Percentiles rank a stretch among this genome's conserved stretches.
phyloP scores from a whole-genome alignment of 2,797 vertebrate genomes.

The Propithecus deckenii region DNA sequence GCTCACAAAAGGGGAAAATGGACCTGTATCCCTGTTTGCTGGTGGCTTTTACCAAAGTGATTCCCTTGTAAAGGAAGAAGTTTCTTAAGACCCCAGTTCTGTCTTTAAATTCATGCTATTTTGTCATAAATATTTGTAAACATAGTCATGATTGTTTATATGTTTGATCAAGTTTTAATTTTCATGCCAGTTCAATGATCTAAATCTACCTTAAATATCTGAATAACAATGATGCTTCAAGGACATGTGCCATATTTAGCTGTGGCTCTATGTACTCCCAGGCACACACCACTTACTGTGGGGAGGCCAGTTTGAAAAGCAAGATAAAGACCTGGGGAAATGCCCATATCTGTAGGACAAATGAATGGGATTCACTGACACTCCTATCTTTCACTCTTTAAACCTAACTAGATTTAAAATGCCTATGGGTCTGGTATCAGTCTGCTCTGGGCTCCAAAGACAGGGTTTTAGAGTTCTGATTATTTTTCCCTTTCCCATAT shows the following conservation, averaged over 20 bases:
- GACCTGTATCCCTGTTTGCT: not conserved
- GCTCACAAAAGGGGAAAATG: not conserved
- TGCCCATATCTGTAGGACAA: not conserved
- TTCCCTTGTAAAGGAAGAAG: not conserved
- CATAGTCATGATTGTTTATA: not conserved
- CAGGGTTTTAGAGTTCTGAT: not conserved
- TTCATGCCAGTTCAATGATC: not conserved
- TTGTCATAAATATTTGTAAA: not conserved
- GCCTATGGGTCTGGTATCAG: not conserved
- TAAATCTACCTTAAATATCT: not conserved
- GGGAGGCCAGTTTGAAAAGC: not conserved
- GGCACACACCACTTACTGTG: not conserved
- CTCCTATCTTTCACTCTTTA: not conserved
- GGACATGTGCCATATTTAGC: not conserved
- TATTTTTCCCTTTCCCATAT: not conserved
- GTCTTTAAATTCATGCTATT: not conserved
- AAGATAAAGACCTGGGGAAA: not conserved
- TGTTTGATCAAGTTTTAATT: not conserved
- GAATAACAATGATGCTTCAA: not conserved
- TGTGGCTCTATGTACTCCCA: not conserved
- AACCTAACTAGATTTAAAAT: not conserved
- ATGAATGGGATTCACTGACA: not conserved
- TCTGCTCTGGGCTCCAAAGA: not conserved
- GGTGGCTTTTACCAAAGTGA: not conserved
- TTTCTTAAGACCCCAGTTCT: not conserved